A percentile compares a stretch with the other conserved stretches of the same genome.
Conservation (phyloP, 2,797 vertebrate genomes). For the Tapirus indicus region DNA sequence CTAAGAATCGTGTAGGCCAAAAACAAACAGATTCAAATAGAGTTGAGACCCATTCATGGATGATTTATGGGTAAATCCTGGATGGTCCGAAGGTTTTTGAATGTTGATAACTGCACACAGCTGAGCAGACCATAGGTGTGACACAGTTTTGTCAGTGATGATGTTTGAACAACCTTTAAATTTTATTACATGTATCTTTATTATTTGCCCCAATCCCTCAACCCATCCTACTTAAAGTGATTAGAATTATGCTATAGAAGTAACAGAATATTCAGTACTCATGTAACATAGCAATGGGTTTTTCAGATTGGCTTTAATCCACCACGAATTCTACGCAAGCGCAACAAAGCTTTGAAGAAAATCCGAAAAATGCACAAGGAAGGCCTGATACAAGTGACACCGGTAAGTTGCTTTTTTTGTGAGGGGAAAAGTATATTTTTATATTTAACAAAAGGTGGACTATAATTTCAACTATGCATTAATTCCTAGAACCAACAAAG, state of each 20-base stretch:
- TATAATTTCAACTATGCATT: neutral
- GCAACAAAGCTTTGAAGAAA: conserved; percentile 95
- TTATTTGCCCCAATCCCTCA: neutral
- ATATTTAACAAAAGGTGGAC: neutral
- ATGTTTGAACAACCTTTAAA: neutral
- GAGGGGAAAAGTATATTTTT: neutral
- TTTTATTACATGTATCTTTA: neutral
- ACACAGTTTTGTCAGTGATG: neutral
- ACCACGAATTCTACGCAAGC: conserved; percentile 93
- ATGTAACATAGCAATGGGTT: conserved; percentile 62
- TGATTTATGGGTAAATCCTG: neutral
- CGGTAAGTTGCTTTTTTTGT: conserved; percentile 86
- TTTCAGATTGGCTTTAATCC: conserved; percentile 95
- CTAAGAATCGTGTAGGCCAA: neutral
- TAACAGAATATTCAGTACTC: neutral
- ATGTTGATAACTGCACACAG: neutral
- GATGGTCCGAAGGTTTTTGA: neutral
- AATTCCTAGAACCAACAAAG: neutral
- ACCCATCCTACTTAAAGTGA: neutral
- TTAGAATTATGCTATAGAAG: neutral
- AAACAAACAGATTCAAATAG: conserved; percentile 34
- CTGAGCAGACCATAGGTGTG: neutral
- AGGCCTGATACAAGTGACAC: conserved; percentile 92
- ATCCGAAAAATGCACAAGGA: conserved; percentile 93
- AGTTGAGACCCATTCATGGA: neutral